Conservation (phyloP, 2,113 vertebrate genomes). For the Tenebrosternarchus preto region DNA sequence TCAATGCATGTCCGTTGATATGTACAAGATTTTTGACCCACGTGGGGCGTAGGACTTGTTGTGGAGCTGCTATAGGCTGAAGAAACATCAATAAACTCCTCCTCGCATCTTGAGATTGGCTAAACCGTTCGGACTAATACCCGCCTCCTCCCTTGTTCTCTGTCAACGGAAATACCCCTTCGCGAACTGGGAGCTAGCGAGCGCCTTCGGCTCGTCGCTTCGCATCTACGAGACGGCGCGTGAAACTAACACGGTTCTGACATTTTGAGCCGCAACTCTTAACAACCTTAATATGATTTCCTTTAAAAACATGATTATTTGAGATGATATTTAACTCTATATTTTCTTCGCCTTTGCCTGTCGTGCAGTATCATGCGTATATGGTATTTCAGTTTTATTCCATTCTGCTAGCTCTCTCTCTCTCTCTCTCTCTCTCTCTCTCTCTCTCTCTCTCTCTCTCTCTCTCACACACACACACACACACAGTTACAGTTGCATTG, state of each 20-base stretch:
- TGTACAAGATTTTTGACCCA: slow-evolving; percentile 64
- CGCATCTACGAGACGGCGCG: slow-evolving; percentile 66
- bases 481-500: slow-evolving; percentile 15
- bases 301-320: slow-evolving; percentile 65
- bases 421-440: slow-evolving; percentile 5
- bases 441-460: neutral
- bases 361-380: slow-evolving; percentile 48
- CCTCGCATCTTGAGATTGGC: slow-evolving; percentile 65
- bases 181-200: slow-evolving; percentile 59
- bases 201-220: slow-evolving; percentile 62
- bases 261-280: slow-evolving; percentile 64
- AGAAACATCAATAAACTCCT: slow-evolving; percentile 33
- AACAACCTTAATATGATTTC: slow-evolving; percentile 66
- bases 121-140: neutral
- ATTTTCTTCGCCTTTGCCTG: slow-evolving; percentile 47
- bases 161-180: slow-evolving; percentile 70
- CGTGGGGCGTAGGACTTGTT: slow-evolving; percentile 65
- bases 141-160: slow-evolving; percentile 66
- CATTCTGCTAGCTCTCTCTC: slow-evolving; percentile 9
- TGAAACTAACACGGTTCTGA: slow-evolving; percentile 66
- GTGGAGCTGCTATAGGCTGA: slow-evolving; percentile 58
- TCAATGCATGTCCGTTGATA: slow-evolving; percentile 54
- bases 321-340: slow-evolving; percentile 66
- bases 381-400: slow-evolving; percentile 52
- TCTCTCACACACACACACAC: neutral